Evolutionary conservation across 2,797 vertebrate species (phyloP).

Genomic region (Tadarida brasiliensis): DNA sequence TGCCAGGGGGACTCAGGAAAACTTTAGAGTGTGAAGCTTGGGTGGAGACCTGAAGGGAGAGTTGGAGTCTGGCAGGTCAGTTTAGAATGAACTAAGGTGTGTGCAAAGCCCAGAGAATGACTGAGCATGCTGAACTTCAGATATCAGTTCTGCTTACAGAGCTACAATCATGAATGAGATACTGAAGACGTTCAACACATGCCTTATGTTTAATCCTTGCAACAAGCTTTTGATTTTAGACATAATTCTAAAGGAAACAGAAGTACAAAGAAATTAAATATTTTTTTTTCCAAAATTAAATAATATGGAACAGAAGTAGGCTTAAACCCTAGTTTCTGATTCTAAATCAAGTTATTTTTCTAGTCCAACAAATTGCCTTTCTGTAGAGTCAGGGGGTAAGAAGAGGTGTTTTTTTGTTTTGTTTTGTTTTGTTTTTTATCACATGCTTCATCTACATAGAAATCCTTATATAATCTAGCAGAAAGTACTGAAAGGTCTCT

Average conservation of each 20-base stretch:
- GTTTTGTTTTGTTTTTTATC: no score
- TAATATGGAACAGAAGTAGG: background rate
- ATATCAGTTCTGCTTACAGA: background rate
- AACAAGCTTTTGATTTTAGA: background rate
- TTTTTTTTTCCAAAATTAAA: background rate
- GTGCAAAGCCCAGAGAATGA: background rate
- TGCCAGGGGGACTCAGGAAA: background rate
- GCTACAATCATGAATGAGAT: background rate
- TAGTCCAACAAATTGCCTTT: background rate
- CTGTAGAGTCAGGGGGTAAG: background rate
- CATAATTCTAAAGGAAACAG: background rate
- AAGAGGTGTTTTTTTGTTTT: background rate
- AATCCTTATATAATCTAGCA: background rate
- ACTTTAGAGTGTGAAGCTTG: background rate
- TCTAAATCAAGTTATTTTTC: background rate
- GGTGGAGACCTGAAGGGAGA: background rate
- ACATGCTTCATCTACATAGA: background rate
- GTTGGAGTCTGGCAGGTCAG: background rate
- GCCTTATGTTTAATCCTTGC: background rate
- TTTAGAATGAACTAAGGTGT: background rate
- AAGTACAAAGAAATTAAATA: background rate
- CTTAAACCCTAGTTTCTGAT: background rate
- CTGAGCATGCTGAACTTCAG: background rate
- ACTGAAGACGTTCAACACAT: background rate
- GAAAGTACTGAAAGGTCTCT: background rate